phyloP scores from a whole-genome alignment of 2,113 vertebrate species.

The Arothron firmamentum region DNA sequence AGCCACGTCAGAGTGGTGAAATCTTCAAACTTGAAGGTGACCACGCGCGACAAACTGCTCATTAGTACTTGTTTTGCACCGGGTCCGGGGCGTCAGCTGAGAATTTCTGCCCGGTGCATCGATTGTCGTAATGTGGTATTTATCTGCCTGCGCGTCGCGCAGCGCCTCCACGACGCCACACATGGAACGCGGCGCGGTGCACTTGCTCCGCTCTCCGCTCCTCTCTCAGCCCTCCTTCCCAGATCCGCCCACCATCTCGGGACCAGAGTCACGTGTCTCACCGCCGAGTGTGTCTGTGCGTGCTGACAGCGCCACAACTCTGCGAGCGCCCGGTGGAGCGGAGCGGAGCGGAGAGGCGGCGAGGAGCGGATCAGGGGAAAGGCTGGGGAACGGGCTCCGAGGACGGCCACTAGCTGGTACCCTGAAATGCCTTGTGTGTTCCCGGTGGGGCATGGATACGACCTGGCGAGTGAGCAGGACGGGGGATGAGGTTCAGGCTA shows the following conservation, averaged over 20 bases:
- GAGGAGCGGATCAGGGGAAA: constrained; percentile 34
- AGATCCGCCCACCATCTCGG: constrained; percentile 69
- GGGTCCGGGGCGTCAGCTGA: constrained; percentile 15
- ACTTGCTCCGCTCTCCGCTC: constrained; percentile 61
- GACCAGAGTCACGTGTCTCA: constrained; percentile 68
- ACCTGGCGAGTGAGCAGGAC: constrained; percentile 20
- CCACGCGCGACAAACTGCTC: background rate
- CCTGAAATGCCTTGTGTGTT: constrained; percentile 3
- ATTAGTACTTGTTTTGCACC: too few species aligned
- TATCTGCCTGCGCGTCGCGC: constrained; percentile 27
- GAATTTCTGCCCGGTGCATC: constrained; percentile 29
- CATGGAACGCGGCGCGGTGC: constrained; percentile 40
- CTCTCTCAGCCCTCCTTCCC: constrained; percentile 24
- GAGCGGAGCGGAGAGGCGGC: constrained; percentile 29
- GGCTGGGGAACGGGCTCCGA: constrained; percentile 17
- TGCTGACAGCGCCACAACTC: constrained; percentile 58
- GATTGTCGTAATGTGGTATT: constrained; percentile 46
- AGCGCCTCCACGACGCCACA: constrained; percentile 1
- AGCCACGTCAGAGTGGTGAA: background rate
- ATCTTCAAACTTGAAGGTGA: background rate
- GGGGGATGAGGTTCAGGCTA: constrained; percentile 49
- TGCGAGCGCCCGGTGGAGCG: constrained; percentile 42
- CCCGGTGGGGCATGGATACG: constrained; percentile 16
- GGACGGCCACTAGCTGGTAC: constrained; percentile 5
- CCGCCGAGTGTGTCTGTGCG: constrained; percentile 56